Conservation (phyloP, 23 tunicate genomes). For the Ciona savignyi region DNA sequence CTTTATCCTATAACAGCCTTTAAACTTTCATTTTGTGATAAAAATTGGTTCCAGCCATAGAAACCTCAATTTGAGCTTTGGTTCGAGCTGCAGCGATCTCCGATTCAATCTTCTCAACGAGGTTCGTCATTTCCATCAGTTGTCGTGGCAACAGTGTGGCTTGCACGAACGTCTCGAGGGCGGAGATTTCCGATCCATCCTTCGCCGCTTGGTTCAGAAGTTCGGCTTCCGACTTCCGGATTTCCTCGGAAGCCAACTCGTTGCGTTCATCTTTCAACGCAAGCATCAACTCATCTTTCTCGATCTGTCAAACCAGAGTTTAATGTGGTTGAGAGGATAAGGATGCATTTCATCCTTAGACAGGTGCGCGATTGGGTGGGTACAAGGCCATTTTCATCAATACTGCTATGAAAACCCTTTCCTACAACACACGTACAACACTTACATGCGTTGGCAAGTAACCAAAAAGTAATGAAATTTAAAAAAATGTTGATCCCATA, state of each 20-base stretch:
- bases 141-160: conserved; percentile 73
- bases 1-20: too few species aligned
- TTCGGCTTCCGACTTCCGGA: conserved; percentile 33
- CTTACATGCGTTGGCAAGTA: too few species aligned
- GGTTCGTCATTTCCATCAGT: conserved; percentile 62
- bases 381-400: too few species aligned
- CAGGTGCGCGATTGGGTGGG: too few species aligned
- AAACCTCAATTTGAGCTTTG: conserved; percentile 59
- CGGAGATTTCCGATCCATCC: conserved; percentile 4
- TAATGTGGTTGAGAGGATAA: too few species aligned
- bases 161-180: conserved; percentile 61
- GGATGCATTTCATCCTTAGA: too few species aligned
- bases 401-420: too few species aligned
- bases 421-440: too few species aligned
- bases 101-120: conserved; percentile 42
- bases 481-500: too few species aligned
- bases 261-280: conserved; percentile 48
- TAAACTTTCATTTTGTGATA: too few species aligned
- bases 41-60: too few species aligned
- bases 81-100: conserved; percentile 57
- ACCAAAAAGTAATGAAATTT: too few species aligned
- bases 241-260: conserved; percentile 6
- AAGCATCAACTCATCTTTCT: conserved; percentile 40
- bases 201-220: background rate
- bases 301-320: conserved; percentile 45